Evolutionary conservation across 2,888 invertebrate genomes (phyloP).

Genomic region (Drosophila parthenogenetica): DNA sequence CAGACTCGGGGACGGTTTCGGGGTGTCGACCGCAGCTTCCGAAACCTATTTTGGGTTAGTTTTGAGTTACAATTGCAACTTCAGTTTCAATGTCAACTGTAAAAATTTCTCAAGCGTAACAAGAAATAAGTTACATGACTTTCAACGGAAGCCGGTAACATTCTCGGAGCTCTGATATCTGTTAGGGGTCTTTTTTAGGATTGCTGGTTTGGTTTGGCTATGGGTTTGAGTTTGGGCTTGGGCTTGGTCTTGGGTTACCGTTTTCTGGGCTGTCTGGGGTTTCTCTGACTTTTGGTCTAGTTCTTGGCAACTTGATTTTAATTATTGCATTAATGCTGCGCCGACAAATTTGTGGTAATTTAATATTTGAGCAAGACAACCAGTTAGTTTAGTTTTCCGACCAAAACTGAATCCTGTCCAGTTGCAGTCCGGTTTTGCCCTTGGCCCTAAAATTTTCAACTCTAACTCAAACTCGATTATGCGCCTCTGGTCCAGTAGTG

Average conservation of each 20-base stretch:
- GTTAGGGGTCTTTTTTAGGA: conserved; percentile 46
- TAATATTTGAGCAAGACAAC: conserved; percentile 66
- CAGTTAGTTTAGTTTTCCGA: conserved; percentile 54
- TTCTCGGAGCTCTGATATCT: conserved; percentile 28
- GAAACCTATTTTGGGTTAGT: conserved; percentile 83
- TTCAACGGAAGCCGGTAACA: conserved; percentile 61
- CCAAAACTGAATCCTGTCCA: conserved; percentile 37
- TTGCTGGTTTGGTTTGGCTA: conserved; percentile 32
- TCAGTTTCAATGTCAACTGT: conserved; percentile 81
- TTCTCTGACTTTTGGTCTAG: conserved; percentile 39
- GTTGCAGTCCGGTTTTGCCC: conserved; percentile 50
- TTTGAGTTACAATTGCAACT: conserved; percentile 73
- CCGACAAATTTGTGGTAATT: conserved; percentile 81
- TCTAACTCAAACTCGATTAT: conserved; percentile 44
- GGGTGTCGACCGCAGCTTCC: conserved; percentile 83
- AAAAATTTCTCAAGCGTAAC: conserved; percentile 80
- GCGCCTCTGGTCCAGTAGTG: conserved; percentile 40
- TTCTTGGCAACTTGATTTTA: conserved; percentile 75
- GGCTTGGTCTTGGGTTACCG: conserved; percentile 4
- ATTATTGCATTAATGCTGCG: conserved; percentile 77
- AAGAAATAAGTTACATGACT: conserved; percentile 79
- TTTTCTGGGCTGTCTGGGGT: conserved; percentile 29
- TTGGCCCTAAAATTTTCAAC: conserved; percentile 26
- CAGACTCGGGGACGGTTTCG: conserved; percentile 29
- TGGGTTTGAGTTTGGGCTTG: conserved; percentile 7